phyloP scores from a whole-genome alignment of 2,797 vertebrate species.

The Poeciliopsis presidionis region DNA sequence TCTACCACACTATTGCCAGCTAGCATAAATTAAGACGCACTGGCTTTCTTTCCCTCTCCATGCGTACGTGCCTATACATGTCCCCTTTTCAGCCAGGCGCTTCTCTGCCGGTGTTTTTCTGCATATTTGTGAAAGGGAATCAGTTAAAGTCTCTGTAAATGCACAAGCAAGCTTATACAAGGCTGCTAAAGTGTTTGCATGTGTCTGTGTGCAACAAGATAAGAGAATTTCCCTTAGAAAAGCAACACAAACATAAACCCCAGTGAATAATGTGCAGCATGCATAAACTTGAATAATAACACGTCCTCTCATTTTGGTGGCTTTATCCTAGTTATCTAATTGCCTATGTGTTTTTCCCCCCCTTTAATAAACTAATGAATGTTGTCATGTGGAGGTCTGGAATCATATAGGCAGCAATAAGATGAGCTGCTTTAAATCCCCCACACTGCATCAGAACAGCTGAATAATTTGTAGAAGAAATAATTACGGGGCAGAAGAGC shows the following conservation, averaged over 20 bases:
- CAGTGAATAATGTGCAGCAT: slow-evolving; percentile 70
- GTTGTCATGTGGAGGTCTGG: slow-evolving; percentile 69
- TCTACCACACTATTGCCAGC: slow-evolving; percentile 24
- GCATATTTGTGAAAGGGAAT: slow-evolving; percentile 49
- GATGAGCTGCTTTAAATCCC: slow-evolving; percentile 75
- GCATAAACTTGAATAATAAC: slow-evolving; percentile 77
- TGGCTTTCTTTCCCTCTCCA: slow-evolving; percentile 5
- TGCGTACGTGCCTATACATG: slow-evolving; percentile 15
- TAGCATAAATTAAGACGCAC: slow-evolving; percentile 30
- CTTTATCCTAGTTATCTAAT: slow-evolving; percentile 80
- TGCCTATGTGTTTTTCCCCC: slow-evolving; percentile 71
- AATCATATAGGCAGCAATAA: slow-evolving; percentile 79
- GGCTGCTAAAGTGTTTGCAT: slow-evolving; percentile 68
- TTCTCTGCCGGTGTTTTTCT: slow-evolving; percentile 38
- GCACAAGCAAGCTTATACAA: slow-evolving; percentile 57
- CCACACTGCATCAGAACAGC: slow-evolving; percentile 78
- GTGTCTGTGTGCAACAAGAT: slow-evolving; percentile 70
- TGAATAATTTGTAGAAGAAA: slow-evolving; percentile 83
- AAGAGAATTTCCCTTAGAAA: slow-evolving; percentile 72
- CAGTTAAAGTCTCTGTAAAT: slow-evolving; percentile 61
- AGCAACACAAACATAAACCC: slow-evolving; percentile 73
- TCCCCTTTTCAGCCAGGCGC: slow-evolving; percentile 28
- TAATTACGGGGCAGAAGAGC: slow-evolving; percentile 87
- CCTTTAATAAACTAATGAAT: slow-evolving; percentile 82
- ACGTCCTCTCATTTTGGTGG: slow-evolving; percentile 71